These are phyloP conservation scores for Scaptodrosophila latifasciaeformis DNA, from an alignment of 2,888 invertebrate genomes.

Conservation along the genomic window DNA sequence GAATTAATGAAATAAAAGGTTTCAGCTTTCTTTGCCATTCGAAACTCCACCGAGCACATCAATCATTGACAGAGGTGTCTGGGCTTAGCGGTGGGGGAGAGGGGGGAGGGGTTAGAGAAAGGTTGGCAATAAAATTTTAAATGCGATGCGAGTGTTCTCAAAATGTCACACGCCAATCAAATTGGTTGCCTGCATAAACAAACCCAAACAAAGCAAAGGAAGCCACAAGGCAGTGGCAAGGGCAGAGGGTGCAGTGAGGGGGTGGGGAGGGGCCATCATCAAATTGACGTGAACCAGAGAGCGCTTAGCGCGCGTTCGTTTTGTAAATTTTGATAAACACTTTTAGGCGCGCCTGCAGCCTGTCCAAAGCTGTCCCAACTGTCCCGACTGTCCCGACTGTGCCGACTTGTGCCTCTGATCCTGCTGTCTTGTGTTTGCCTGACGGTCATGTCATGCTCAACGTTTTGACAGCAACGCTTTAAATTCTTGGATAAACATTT, in stretches of 20 bases:
- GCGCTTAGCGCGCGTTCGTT: conserved; percentile 14
- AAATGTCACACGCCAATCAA: conserved; percentile 64
- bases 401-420: too few relatives aligned
- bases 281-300: conserved; percentile 17
- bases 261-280: conserved; percentile 9
- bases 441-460: not conserved
- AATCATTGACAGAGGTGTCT: conserved; percentile 28
- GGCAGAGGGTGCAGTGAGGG: not conserved
- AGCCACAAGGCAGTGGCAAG: conserved; percentile 11
- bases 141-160: conserved; percentile 34
- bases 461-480: not conserved
- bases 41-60: conserved; percentile 24
- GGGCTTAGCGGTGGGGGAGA: too few relatives aligned
- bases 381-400: too few relatives aligned
- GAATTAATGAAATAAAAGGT: too few relatives aligned
- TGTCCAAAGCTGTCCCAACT: conserved; percentile 16
- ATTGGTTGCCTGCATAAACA: conserved; percentile 44
- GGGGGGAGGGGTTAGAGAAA: too few relatives aligned
- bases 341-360: conserved; percentile 29
- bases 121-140: too few relatives aligned
- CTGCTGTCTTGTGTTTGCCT: too few relatives aligned
- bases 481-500: too few relatives aligned
- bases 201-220: conserved; percentile 5
- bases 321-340: conserved; percentile 37
- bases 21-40: too few relatives aligned